phyloP scores from a whole-genome alignment of 2,888 invertebrate genomes.

The Clitarchus hookeri region DNA sequence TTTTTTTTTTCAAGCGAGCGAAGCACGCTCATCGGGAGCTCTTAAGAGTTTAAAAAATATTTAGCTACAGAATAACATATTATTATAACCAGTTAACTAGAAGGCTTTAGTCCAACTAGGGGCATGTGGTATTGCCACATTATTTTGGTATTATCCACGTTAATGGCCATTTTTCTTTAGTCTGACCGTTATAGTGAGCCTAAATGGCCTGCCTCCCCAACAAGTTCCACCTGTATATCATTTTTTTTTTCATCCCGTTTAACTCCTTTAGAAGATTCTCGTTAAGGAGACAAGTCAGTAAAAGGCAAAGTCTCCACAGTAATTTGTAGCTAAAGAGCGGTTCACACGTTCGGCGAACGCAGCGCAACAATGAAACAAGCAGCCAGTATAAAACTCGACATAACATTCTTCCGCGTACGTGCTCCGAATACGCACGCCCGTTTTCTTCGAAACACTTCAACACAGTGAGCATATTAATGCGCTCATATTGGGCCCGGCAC shows the following conservation, averaged over 20 bases:
- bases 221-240: not conserved
- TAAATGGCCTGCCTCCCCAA: not conserved
- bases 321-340: slow-evolving; percentile 19
- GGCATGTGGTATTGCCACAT: not conserved
- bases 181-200: not conserved
- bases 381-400: not conserved
- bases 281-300: slow-evolving; percentile 23
- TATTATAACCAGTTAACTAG: not conserved
- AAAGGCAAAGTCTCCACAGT: slow-evolving; percentile 23
- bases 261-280: not conserved
- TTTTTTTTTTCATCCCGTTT: not conserved
- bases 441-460: not conserved
- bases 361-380: not conserved
- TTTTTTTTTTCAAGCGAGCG: no score
- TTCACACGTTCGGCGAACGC: not conserved
- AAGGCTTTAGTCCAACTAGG: not conserved
- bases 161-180: slow-evolving; percentile 10
- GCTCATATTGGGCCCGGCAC: not conserved
- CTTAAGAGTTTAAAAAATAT: not conserved
- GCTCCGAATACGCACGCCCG: not conserved
- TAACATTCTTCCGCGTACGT: not conserved
- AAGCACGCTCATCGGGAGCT: not conserved
- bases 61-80: not conserved
- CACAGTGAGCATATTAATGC: slow-evolving; percentile 16
- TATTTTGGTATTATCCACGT: slow-evolving; percentile 6